These are phyloP conservation scores for Pyrrhura leucotis DNA, from an alignment of 2,797 vertebrate species.

Conservation along the genomic window DNA sequence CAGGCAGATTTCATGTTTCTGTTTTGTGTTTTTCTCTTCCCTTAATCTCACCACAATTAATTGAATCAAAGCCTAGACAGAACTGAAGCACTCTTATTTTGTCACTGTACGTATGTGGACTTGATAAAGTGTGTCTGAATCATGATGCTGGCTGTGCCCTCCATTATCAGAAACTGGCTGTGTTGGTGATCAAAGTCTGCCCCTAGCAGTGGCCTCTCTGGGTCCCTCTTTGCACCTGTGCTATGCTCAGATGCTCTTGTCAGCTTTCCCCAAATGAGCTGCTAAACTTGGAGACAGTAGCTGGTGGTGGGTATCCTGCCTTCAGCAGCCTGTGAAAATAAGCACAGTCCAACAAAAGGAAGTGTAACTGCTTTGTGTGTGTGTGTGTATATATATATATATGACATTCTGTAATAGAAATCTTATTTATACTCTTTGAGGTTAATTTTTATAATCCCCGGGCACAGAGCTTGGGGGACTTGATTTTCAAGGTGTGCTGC, in stretches of 20 bases:
- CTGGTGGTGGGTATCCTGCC: background rate
- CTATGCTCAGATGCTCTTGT: background rate
- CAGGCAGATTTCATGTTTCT: slow-evolving; percentile 16
- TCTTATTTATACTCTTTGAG: background rate
- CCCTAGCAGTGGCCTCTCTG: background rate
- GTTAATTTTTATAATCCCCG: background rate
- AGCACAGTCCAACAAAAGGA: background rate
- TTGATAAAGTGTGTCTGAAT: background rate
- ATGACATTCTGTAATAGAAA: background rate
- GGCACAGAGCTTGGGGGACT: background rate
- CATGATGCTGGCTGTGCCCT: background rate
- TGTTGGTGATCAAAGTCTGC: background rate
- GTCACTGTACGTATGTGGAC: background rate
- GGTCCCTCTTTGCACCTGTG: background rate
- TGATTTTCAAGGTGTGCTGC: background rate
- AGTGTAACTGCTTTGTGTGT: fast-evolving
- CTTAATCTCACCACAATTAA: background rate
- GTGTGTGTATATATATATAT: background rate
- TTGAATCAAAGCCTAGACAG: background rate
- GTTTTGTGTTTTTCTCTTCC: background rate
- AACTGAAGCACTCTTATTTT: background rate
- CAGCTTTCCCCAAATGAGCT: background rate
- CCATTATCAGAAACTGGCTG: background rate
- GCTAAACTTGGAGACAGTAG: background rate
- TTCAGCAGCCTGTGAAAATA: background rate